These are phyloP conservation scores for Neodontobutis hainanensis DNA, from an alignment of 2,113 vertebrate genomes.

Conservation along the genomic window DNA sequence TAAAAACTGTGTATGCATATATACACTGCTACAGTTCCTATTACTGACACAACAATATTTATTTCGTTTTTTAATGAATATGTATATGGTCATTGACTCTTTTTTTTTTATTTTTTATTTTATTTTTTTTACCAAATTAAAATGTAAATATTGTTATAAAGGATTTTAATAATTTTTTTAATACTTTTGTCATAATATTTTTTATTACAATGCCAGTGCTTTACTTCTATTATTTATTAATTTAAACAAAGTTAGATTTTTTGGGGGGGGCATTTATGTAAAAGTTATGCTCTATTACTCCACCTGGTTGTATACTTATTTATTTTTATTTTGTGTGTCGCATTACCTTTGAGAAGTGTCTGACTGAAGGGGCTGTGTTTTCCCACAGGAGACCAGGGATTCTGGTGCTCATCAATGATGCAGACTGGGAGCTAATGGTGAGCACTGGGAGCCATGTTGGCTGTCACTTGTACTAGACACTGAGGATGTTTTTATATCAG, in stretches of 20 bases:
- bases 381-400: conserved; percentile 93
- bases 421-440: conserved; percentile 99
- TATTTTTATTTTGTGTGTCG: conserved; percentile 5
- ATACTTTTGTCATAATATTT: too few species aligned
- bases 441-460: conserved; percentile 68
- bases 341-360: conserved; percentile 18
- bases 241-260: background rate
- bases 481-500: conserved; percentile 4
- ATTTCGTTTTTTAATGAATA: too few species aligned
- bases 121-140: background rate
- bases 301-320: conserved; percentile 11
- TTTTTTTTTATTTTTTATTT: background rate
- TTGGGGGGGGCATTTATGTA: background rate
- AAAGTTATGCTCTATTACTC: background rate
- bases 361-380: conserved; percentile 42
- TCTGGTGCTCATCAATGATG: conserved; percentile 95
- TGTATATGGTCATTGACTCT: background rate
- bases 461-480: conserved; percentile 23
- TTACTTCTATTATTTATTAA: background rate
- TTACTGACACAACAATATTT: too few species aligned
- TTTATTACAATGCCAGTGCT: background rate
- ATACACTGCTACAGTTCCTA: too few species aligned
- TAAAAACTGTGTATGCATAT: too few species aligned
- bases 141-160: too few species aligned
- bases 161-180: too few species aligned